These are phyloP conservation scores for Pristionchus exspectatus DNA, from an alignment of 2,888 invertebrate species.

Conservation along the genomic window DNA sequence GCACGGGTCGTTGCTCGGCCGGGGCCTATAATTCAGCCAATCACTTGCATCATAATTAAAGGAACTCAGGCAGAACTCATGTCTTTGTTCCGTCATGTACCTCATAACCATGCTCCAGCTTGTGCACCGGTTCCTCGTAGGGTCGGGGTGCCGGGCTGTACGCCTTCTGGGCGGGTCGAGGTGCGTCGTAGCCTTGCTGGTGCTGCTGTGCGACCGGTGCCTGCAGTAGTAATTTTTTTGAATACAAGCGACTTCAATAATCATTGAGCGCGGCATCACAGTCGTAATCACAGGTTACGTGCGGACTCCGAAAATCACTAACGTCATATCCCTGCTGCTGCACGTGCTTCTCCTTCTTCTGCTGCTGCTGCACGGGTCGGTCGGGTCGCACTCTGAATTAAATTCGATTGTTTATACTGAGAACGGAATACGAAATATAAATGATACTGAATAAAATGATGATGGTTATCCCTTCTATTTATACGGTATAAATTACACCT, in stretches of 20 bases:
- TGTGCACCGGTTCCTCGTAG: neutral
- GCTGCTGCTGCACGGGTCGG: neutral
- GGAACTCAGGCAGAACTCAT: too few species aligned
- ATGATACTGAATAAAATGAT: too few species aligned
- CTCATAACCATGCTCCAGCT: constrained; percentile 8
- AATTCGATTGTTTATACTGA: too few species aligned
- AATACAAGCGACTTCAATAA: too few species aligned
- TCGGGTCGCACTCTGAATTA: neutral
- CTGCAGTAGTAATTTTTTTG: too few species aligned
- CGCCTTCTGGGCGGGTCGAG: neutral
- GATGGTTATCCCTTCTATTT: too few species aligned
- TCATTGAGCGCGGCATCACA: too few species aligned
- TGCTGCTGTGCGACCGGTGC: neutral
- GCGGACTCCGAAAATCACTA: neutral
- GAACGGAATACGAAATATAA: too few species aligned
- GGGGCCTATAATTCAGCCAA: neutral
- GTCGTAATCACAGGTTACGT: too few species aligned
- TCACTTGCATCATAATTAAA: too few species aligned
- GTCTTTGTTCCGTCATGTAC: neutral
- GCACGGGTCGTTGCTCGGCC: neutral
- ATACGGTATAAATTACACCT: too few species aligned
- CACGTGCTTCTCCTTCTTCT: neutral
- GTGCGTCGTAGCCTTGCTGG: neutral
- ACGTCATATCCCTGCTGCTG: neutral
- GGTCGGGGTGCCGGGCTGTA: neutral